phyloP scores from a whole-genome alignment of 1,140 invertebrate species.

The Plutomurus gul region DNA sequence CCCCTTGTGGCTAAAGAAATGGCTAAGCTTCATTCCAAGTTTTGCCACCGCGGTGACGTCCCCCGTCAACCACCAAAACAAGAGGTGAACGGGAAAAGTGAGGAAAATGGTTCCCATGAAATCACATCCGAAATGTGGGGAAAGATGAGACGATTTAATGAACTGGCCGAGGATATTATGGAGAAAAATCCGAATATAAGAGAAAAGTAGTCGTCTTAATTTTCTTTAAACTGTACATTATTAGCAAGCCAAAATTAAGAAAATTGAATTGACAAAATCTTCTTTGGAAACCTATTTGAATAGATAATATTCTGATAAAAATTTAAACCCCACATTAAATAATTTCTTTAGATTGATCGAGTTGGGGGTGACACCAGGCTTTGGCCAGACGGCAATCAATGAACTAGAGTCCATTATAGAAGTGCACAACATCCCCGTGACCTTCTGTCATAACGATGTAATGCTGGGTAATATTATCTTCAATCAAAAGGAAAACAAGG shows the following conservation, averaged over 20 bases:
- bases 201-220: neutral
- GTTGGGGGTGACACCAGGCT: neutral
- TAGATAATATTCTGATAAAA: no score
- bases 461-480: constrained; percentile 91
- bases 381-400: constrained; percentile 61
- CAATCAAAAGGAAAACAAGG: constrained; percentile 68
- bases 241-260: neutral
- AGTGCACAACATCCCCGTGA: constrained; percentile 74
- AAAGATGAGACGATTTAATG: constrained; percentile 75
- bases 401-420: constrained; percentile 70
- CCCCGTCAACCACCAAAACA: constrained; percentile 60
- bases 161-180: constrained; percentile 63
- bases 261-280: neutral
- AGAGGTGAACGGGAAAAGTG: neutral
- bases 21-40: constrained; percentile 73
- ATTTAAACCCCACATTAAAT: constrained; percentile 7
- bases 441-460: constrained; percentile 97
- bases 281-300: no score
- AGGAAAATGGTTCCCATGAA: constrained; percentile 47
- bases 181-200: constrained; percentile 3
- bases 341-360: neutral
- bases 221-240: neutral
- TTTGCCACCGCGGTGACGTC: constrained; percentile 56
- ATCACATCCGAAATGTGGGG: constrained; percentile 69
- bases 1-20: constrained; percentile 74